Conservation (phyloP, 2,797 vertebrate genomes). For the Heliangelus exortis region DNA sequence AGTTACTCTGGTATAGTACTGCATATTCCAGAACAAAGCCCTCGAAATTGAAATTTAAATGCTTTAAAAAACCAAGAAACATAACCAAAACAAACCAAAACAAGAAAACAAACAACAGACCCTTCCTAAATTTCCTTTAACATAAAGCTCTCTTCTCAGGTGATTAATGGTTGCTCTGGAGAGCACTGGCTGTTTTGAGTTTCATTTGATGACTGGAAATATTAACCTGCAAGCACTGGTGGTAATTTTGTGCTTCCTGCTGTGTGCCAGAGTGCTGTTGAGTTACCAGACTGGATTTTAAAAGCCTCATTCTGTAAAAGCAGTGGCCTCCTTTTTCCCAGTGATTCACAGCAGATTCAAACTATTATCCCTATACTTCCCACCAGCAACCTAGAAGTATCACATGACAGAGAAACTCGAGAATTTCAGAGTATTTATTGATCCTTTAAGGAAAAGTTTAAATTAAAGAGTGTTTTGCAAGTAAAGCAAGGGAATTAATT, state of each 20-base stretch:
- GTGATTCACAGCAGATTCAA: neutral
- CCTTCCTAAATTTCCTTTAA: neutral
- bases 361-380: neutral
- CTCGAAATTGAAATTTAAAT: neutral
- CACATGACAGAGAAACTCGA: neutral
- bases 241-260: neutral
- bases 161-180: conserved; percentile 4
- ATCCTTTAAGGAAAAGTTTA: neutral
- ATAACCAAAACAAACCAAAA: too few species aligned
- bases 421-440: conserved; percentile 4
- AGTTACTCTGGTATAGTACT: neutral
- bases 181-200: neutral
- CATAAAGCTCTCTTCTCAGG: neutral
- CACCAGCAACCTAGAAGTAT: neutral
- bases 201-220: conserved; percentile 2
- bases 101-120: fast-evolving
- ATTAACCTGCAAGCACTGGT: neutral
- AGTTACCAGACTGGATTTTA: conserved; percentile 24
- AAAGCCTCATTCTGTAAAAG: neutral
- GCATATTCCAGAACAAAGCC: neutral
- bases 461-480: neutral
- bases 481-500: neutral
- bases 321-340: neutral
- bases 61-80: neutral
- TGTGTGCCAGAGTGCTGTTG: neutral